Conservation (phyloP, 2,888 invertebrate species). For the Melieria omissa region DNA sequence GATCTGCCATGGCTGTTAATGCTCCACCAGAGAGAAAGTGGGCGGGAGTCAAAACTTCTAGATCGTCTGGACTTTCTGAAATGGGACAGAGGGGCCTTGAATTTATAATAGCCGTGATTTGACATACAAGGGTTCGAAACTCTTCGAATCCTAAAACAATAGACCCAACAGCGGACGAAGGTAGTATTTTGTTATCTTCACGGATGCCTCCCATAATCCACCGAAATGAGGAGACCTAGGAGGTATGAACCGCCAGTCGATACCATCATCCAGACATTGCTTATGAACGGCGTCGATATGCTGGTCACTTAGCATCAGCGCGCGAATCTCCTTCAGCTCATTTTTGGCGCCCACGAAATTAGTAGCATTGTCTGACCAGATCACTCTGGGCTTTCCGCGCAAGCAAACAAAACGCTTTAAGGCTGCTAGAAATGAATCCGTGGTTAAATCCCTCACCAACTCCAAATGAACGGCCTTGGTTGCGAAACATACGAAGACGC, state of each 20-base stretch:
- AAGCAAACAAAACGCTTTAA: slow-evolving; percentile 15
- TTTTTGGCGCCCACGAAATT: slow-evolving; percentile 7
- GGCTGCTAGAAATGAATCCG: background rate
- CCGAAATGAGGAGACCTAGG: slow-evolving; percentile 40
- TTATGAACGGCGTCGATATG: slow-evolving; percentile 3
- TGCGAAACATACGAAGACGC: slow-evolving; percentile 7
- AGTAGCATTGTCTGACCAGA: slow-evolving; percentile 1
- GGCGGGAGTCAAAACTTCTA: slow-evolving; percentile 31
- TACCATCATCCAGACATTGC: slow-evolving; percentile 7
- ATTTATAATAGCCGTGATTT: slow-evolving; percentile 39
- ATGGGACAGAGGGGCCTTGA: slow-evolving; percentile 35
- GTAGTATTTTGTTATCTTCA: slow-evolving; percentile 36
- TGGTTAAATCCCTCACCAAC: slow-evolving; percentile 14
- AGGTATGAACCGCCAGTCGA: slow-evolving; percentile 34
- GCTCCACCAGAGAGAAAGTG: slow-evolving; percentile 33
- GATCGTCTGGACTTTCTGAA: slow-evolving; percentile 26
- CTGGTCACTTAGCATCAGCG: background rate
- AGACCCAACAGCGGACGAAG: slow-evolving; percentile 10
- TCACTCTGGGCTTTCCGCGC: slow-evolving; percentile 5
- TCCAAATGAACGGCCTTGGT: slow-evolving; percentile 23
- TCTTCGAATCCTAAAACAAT: slow-evolving; percentile 33
- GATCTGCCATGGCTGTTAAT: slow-evolving; percentile 5
- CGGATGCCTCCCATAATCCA: slow-evolving; percentile 41
- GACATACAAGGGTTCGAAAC: slow-evolving; percentile 21
- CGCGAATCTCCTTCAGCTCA: slow-evolving; percentile 7